Conservation (phyloP, 2,888 invertebrate species). For the Trisateles emortualis region DNA sequence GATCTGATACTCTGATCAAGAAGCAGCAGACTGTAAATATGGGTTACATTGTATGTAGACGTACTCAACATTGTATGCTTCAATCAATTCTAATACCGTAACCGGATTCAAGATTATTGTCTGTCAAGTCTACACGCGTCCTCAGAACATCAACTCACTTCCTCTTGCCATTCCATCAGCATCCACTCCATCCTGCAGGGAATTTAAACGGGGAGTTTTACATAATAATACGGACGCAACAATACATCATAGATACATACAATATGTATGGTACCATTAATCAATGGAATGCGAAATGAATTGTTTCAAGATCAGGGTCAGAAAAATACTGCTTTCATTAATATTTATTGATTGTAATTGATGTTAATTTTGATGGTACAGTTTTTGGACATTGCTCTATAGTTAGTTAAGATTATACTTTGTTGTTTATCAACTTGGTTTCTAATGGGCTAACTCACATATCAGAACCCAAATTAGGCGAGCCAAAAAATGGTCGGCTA, state of each 20-base stretch:
- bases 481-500: too few species aligned
- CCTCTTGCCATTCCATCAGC: constrained; percentile 23
- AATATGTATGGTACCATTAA: background rate
- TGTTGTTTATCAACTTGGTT: too few species aligned
- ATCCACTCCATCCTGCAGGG: constrained; percentile 8
- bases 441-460: too few species aligned
- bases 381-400: background rate
- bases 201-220: constrained; percentile 35
- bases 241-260: constrained; percentile 26
- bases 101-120: background rate
- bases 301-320: constrained; percentile 33
- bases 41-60: too few species aligned
- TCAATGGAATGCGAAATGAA: constrained; percentile 25
- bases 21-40: too few species aligned
- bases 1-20: too few species aligned
- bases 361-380: background rate
- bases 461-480: too few species aligned
- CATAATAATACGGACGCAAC: constrained; percentile 30
- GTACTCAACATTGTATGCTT: background rate
- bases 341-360: constrained; percentile 8
- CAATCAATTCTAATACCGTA: constrained; percentile 5
- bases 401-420: too few species aligned
- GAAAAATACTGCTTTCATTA: constrained; percentile 15
- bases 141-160: background rate
- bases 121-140: too few species aligned